A percentile compares a stretch with the other conserved stretches of the same genome.
These are phyloP conservation scores for Chlorodrepanis virens DNA, from an alignment of 2,113 vertebrate genomes.

Conservation along the genomic window DNA sequence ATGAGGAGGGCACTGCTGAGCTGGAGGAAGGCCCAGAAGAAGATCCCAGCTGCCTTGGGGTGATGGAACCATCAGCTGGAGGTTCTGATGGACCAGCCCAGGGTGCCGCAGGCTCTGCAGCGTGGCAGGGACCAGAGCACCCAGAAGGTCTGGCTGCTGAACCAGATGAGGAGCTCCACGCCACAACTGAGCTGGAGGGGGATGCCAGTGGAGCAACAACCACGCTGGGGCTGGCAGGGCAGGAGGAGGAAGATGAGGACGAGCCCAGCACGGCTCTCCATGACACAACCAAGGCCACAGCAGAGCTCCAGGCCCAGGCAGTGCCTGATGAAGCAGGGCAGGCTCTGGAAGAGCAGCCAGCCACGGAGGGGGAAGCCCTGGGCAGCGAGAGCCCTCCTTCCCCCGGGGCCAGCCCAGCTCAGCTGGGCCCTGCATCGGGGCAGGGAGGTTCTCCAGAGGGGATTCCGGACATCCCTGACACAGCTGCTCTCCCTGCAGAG, in stretches of 20 bases:
- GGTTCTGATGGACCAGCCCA: rapidly evolving
- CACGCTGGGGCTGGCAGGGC: neutral
- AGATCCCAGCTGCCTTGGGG: rapidly evolving
- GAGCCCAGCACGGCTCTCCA: rapidly evolving
- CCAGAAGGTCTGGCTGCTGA: neutral
- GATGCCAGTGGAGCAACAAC: neutral
- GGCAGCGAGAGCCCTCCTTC: rapidly evolving
- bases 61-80: rapidly evolving
- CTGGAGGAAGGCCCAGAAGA: neutral
- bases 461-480: rapidly evolving
- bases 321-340: neutral
- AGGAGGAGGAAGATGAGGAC: neutral
- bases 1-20: neutral
- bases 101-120: neutral
- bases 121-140: rapidly evolving
- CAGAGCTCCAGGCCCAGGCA: neutral
- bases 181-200: rapidly evolving
- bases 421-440: rapidly evolving
- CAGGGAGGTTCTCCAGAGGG: neutral
- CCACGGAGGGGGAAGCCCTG: neutral
- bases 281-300: rapidly evolving
- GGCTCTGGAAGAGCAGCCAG: rapidly evolving
- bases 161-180: rapidly evolving
- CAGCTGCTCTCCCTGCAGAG: rapidly evolving
- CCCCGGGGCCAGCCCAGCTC: rapidly evolving